A percentile compares a stretch with the other conserved stretches of the same genome.
phyloP scores from a whole-genome alignment of 2,113 vertebrate species.

The Malurus melanocephalus region DNA sequence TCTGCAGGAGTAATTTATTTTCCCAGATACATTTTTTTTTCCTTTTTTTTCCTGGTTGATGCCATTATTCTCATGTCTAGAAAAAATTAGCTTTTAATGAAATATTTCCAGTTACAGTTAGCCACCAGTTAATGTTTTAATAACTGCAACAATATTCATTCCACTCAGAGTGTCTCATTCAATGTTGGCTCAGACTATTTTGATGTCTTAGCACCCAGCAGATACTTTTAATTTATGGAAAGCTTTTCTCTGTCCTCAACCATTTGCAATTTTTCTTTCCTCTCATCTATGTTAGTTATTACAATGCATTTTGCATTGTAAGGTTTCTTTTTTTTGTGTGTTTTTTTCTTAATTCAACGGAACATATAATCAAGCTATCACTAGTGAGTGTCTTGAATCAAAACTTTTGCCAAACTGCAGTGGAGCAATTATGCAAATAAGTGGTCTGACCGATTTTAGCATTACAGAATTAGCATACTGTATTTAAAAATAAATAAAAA shows the following conservation, averaged over 20 bases:
- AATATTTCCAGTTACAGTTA: background rate
- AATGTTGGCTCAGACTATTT: background rate
- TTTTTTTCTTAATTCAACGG: background rate
- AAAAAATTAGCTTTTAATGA: background rate
- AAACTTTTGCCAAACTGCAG: slow-evolving; percentile 22
- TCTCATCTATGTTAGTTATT: slow-evolving; percentile 22
- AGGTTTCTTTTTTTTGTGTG: background rate
- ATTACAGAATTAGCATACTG: slow-evolving; percentile 32
- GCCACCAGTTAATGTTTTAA: slow-evolving; percentile 23
- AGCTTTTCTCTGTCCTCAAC: background rate
- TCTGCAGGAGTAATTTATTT: background rate
- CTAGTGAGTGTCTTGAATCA: slow-evolving; percentile 41
- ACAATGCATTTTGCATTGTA: background rate
- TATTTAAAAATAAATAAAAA: slow-evolving; percentile 50
- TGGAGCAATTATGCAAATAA: slow-evolving; percentile 53
- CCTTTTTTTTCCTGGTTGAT: background rate
- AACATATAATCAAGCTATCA: slow-evolving; percentile 8
- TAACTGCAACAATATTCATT: slow-evolving; percentile 1
- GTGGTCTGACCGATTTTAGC: background rate
- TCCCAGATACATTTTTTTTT: background rate
- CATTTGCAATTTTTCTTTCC: background rate
- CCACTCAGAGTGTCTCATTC: background rate
- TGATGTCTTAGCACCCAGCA: background rate
- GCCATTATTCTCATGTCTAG: background rate
- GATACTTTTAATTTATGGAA: slow-evolving; percentile 6